Evolutionary conservation across 2,113 vertebrate species (phyloP), one percentile per base, ranked within the genome.

Genomic region (Forbesichthys papilliferus): DNA sequence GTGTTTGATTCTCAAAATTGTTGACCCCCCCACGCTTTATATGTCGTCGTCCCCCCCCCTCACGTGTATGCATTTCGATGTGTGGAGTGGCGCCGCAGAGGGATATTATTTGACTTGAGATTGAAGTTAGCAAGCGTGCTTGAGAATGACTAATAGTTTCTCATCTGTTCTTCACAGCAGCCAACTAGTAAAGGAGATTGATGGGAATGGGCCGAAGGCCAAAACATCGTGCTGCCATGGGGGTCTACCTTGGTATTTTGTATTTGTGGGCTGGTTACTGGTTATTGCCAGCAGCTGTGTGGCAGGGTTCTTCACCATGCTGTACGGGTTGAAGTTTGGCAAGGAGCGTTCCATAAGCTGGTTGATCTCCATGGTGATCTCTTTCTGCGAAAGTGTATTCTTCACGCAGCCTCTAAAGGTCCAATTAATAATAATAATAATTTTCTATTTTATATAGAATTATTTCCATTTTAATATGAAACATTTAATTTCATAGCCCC

Each of bases 371-470:
- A 94, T 95, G 93, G 81, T 80, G 0, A 81, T 98, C 74, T 97
- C 96, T 62, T 96, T 98, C 69, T 91, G 95, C 65, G 94, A 98
- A 86, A 98, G 95, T 10, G 69, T 95, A 73, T 94, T 98, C 62
- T 72, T 98, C 77, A 98, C 93, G 42, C 95, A 98, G 76, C 95
- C 96, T 9, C 66, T 98, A 54, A 99, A 99, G 94, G 96, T 42
- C 36, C 36, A 42, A 42, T 6, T 6, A 42, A 42, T 42, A 1
- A 16, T 16, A 16, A 16, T 16, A 16, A 16, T 16, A 16, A 42
- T 42, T 5, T 42, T 5, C 36, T 4, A 5, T 42, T 42, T 42
- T 5, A 42, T 42, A 42, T 8, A 0, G 36, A 42, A 6, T 42
- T 42, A 42, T 42, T 42, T 8, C 5, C 7, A 42, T 5, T 8